phyloP scores from a whole-genome alignment of 2,113 vertebrate genomes.

The Siphamia tubifer region DNA sequence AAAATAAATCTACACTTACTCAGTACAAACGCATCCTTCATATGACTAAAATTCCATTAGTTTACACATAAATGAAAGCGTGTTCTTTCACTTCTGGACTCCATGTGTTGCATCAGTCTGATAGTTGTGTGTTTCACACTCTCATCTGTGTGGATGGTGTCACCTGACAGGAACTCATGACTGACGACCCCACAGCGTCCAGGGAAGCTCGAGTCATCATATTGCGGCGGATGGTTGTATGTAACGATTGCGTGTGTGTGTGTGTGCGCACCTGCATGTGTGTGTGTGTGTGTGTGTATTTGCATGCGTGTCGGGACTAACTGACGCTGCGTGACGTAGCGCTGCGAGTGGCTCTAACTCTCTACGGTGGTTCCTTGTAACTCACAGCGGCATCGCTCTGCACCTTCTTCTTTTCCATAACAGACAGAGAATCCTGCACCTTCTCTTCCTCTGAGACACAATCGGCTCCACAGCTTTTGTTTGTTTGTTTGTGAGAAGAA shows the following conservation, averaged over 20 bases:
- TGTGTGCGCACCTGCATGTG: too few species aligned
- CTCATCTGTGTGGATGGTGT: conserved; percentile 66
- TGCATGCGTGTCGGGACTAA: conserved; percentile 75
- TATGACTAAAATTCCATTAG: too few species aligned
- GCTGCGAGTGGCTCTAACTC: conserved; percentile 38
- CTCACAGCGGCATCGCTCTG: conserved; percentile 66
- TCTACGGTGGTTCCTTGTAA: conserved; percentile 64
- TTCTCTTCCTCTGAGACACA: conserved; percentile 61
- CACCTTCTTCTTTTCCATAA: conserved; percentile 31
- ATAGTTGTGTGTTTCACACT: not conserved
- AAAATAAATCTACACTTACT: too few species aligned
- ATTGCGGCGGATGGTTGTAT: conserved; percentile 98
- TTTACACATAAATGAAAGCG: too few species aligned
- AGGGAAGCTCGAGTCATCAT: conserved; percentile 91
- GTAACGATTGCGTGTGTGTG: conserved; percentile 80
- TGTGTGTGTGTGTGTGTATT: not conserved
- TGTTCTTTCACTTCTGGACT: too few species aligned
- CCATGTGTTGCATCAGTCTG: too few species aligned
- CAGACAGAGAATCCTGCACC: conserved; percentile 24
- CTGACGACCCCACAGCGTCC: conserved; percentile 93
- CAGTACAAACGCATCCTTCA: too few species aligned
- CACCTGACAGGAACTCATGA: conserved; percentile 92
- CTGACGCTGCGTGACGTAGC: conserved; percentile 29
- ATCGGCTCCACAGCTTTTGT: conserved; percentile 48
- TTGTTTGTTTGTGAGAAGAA: conserved; percentile 30